Evolutionary conservation across 2,113 vertebrate genomes (phyloP).

Genomic region (Accipiter cooperii): DNA sequence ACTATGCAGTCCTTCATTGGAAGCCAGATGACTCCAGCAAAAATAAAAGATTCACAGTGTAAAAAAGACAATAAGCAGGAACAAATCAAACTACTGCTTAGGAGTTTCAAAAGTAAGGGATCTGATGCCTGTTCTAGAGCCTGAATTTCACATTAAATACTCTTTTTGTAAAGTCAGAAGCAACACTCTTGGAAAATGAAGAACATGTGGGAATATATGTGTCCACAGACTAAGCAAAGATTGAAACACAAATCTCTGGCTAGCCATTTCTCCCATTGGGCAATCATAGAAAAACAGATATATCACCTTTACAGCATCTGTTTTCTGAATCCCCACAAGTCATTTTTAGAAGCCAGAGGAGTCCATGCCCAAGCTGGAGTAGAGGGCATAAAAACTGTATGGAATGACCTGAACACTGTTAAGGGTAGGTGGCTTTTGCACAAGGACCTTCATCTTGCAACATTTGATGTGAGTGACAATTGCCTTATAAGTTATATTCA

Average conservation of each 20-base stretch:
- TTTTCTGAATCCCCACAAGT: neutral
- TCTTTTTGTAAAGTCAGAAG: neutral
- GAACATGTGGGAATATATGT: neutral
- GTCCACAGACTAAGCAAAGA: neutral
- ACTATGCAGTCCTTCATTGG: neutral
- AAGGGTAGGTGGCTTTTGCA: neutral
- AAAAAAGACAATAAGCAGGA: neutral
- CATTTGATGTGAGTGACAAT: neutral
- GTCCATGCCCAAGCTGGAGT: neutral
- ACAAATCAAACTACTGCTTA: neutral
- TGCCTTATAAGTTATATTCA: neutral
- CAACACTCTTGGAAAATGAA: neutral
- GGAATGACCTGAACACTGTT: neutral
- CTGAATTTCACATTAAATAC: neutral
- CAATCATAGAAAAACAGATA: neutral
- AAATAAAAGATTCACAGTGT: neutral
- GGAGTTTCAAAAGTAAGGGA: neutral
- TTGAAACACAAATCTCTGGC: neutral
- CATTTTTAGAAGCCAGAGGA: neutral
- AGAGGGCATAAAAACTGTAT: neutral
- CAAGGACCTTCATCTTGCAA: neutral
- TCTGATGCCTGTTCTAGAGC: neutral
- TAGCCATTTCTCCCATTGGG: neutral
- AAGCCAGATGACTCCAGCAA: neutral
- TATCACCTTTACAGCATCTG: neutral